phyloP scores from a whole-genome alignment of 2,888 invertebrate genomes.

The Pachymerium ferrugineum region DNA sequence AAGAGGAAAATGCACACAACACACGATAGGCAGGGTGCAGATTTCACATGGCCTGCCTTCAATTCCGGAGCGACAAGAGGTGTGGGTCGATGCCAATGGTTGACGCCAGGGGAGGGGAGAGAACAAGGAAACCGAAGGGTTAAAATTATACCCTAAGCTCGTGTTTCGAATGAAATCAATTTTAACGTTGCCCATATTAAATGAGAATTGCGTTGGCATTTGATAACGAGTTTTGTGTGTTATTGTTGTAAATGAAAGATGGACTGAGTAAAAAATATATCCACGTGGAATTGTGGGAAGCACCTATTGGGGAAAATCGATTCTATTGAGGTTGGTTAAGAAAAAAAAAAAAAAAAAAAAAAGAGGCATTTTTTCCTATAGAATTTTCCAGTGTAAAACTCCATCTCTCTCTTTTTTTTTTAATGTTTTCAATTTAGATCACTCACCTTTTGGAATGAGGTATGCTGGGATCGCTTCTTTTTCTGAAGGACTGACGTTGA shows the following conservation, averaged over 20 bases:
- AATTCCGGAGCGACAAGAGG: not conserved
- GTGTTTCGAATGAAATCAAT: too few species aligned
- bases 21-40: too few species aligned
- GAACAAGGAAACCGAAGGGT: not conserved
- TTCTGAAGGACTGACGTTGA: slow-evolving; percentile 58
- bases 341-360: too few species aligned
- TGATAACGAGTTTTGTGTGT: too few species aligned
- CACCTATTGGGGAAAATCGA: too few species aligned
- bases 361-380: not conserved
- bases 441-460: slow-evolving; percentile 51
- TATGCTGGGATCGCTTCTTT: slow-evolving; percentile 74
- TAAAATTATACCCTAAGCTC: not conserved
- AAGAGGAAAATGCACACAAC: not conserved
- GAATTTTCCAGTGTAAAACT: not conserved
- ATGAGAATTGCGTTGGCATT: too few species aligned
- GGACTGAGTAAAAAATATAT: too few species aligned
- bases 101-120: slow-evolving; percentile 33
- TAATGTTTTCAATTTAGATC: not conserved
- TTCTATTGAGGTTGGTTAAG: too few species aligned
- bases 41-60: slow-evolving; percentile 1
- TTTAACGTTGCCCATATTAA: too few species aligned
- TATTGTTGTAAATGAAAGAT: too few species aligned
- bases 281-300: too few species aligned
- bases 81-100: slow-evolving; percentile 31
- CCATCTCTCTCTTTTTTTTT: too few species aligned